Base-by-base conservation (phyloP, 2,888 invertebrate species). In the Pyralis farinalis region DNA sequence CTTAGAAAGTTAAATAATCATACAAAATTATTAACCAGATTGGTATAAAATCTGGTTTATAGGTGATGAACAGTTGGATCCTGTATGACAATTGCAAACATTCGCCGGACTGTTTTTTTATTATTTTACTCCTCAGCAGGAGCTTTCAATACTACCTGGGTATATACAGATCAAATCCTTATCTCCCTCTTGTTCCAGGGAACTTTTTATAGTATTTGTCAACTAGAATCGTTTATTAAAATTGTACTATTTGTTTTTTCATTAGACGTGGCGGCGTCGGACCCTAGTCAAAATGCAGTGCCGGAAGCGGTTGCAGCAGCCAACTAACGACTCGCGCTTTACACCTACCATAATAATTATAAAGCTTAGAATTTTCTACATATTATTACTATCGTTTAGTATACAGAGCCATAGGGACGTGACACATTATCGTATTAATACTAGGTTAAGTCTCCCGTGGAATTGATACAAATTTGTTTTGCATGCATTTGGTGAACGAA, bases 381-480 rank as follows among this genome's bases (percentile, higher is more conserved):
- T 74, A 68, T 16, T 16, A 74, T 44, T 44, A 39, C 45, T 50
- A 47, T 50, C 37, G 49, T 64, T 60, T 62, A 73, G 71, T 71
- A 67, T 65, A 63, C 58, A 68, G 70, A 64, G 77, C 82, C 80
- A 78, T 80, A 80, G 75, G 16, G 65, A 81, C 76, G 81, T 79
- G 77, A 57, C 70, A 82, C 80, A 79, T 81, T 82, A 85, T 80
- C 83, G 71, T 85, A 87, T 81, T 79, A 82, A 73, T 73, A 68
- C 48, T 80, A 78, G 71, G 68, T 71, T 85, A 83, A 83, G 82
- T 75, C 72, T 74, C 76, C 71, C 68, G 80, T 76, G 84, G 83
- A 85, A 83, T 84, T 82, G 81, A 84, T 64, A 69, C 60, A 65
- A 69, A 71, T 76, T 71, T 75, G 68, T 76, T 80, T 82, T 73